A percentile compares a stretch with the other conserved stretches of the same genome.
phyloP scores from a whole-genome alignment of 2,888 invertebrate genomes.

The Rotaria macrura region DNA sequence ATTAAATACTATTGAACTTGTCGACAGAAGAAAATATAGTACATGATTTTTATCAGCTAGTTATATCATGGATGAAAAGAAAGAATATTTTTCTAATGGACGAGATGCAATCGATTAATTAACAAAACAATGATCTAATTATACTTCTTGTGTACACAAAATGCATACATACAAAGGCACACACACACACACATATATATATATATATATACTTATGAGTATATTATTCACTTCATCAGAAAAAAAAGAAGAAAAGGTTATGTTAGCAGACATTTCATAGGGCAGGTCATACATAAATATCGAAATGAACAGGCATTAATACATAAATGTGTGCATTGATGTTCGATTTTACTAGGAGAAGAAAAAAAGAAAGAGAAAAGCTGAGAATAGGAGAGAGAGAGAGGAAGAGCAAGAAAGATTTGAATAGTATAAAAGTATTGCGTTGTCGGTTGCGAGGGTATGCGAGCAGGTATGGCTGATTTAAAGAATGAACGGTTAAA shows the following conservation, averaged over 20 bases:
- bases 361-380: not conserved
- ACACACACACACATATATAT: too few relatives aligned
- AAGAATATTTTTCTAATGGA: not conserved
- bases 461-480: not conserved
- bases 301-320: too few relatives aligned
- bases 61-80: not conserved
- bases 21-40: not conserved
- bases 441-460: not conserved
- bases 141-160: not conserved
- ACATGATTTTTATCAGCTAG: not conserved
- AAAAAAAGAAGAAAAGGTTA: not conserved
- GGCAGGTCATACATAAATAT: not conserved
- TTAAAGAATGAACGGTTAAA: not conserved
- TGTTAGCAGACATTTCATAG: not conserved
- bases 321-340: not conserved
- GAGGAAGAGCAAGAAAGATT: not conserved
- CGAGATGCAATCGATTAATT: not conserved
- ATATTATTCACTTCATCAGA: not conserved
- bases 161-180: too few relatives aligned
- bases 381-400: not conserved
- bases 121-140: not conserved
- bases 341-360: not conserved
- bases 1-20: not conserved
- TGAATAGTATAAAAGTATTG: not conserved
- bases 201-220: too few relatives aligned